phyloP scores from a whole-genome alignment of 2,888 invertebrate genomes.

The Diaphora mendica region DNA sequence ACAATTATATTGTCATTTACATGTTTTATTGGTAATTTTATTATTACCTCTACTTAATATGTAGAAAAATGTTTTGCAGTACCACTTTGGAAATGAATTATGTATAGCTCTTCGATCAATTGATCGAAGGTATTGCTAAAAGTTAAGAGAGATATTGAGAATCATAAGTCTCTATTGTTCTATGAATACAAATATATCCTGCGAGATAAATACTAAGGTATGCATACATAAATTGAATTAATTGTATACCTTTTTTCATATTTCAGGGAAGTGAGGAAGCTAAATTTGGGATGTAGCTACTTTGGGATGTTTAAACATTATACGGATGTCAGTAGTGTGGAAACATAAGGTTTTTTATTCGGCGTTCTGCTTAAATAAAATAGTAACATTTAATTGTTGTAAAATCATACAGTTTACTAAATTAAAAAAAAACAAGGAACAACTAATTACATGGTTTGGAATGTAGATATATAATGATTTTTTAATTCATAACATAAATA shows the following conservation, averaged over 20 bases:
- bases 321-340: too few species aligned
- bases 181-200: too few species aligned
- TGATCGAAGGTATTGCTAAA: too few species aligned
- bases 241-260: too few species aligned
- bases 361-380: too few species aligned
- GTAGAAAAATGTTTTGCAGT: not conserved
- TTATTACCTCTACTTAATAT: not conserved
- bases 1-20: conserved; percentile 20
- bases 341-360: too few species aligned
- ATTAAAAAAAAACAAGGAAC: not conserved
- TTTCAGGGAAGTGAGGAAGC: too few species aligned
- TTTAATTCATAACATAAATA: not conserved
- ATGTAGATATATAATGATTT: not conserved
- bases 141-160: not conserved
- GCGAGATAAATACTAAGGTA: not conserved
- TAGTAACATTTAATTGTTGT: too few species aligned
- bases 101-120: too few species aligned
- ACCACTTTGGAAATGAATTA: not conserved
- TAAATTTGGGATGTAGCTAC: too few species aligned
- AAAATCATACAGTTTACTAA: not conserved
- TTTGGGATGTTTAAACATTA: too few species aligned
- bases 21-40: conserved; percentile 2
- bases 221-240: not conserved
- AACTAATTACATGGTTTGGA: not conserved
- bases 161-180: too few species aligned